phyloP scores from a whole-genome alignment of 2,888 invertebrate genomes.

The Ramazzottius varieornatus region DNA sequence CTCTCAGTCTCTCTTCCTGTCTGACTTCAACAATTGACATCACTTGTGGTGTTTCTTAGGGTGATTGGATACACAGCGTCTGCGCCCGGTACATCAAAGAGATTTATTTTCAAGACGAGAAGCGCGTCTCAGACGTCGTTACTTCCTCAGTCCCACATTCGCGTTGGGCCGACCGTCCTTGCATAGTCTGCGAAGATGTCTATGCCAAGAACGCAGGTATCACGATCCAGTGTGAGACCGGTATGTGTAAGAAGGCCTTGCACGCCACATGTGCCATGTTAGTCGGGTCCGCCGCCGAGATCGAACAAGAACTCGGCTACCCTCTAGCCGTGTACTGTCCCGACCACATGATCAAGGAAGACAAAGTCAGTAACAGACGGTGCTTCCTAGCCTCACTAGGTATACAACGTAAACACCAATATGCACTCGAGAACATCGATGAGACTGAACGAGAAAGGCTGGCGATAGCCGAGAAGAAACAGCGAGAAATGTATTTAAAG shows the following conservation, averaged over 20 bases:
- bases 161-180: neutral
- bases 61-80: neutral
- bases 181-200: neutral
- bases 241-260: neutral
- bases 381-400: neutral
- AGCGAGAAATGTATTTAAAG: neutral
- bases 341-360: neutral
- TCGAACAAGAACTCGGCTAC: neutral
- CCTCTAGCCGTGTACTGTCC: neutral
- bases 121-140: neutral
- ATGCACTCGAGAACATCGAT: neutral
- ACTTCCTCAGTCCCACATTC: neutral
- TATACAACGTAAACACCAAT: neutral
- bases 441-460: neutral
- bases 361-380: neutral
- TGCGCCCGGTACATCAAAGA: neutral
- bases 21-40: too few species aligned
- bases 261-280: slow-evolving; percentile 3
- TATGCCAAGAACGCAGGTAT: neutral
- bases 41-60: too few species aligned
- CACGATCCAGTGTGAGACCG: slow-evolving; percentile 1
- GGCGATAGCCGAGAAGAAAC: neutral
- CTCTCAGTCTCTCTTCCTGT: too few species aligned
- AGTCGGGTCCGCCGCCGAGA: neutral
- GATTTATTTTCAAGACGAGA: neutral